Conservation (phyloP, 2,888 invertebrate species). For the Caenorhabditis drosophilae region DNA sequence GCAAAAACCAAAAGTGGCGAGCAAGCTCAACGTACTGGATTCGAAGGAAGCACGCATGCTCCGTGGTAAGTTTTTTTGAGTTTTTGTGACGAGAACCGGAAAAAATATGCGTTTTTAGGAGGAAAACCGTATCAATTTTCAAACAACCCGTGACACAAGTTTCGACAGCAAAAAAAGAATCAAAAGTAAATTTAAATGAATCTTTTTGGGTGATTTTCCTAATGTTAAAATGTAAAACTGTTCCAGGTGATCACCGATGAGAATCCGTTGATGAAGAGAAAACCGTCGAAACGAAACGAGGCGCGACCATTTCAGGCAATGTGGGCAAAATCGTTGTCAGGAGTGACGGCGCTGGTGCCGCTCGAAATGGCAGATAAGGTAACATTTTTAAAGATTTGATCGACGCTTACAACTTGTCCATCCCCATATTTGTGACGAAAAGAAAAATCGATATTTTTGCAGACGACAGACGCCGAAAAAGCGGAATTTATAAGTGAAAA, state of each 20-base stretch:
- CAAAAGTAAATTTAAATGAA: conserved; percentile 7
- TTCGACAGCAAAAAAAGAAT: conserved; percentile 12
- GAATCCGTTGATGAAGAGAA: conserved; percentile 6
- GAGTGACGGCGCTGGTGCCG: conserved; percentile 59
- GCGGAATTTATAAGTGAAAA: conserved; percentile 15
- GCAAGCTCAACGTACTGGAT: conserved; percentile 28
- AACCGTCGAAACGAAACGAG: conserved; percentile 14
- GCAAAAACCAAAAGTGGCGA: conserved; percentile 28
- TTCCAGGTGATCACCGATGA: conserved; percentile 23
- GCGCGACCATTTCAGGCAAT: conserved; percentile 51
- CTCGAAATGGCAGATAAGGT: conserved; percentile 45
- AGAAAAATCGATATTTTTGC: conserved; percentile 2
- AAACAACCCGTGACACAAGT: conserved; percentile 25
- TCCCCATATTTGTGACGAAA: background rate
- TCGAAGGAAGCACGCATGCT: conserved; percentile 86
- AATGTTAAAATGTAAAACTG: conserved; percentile 5
- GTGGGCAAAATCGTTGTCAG: conserved; percentile 65
- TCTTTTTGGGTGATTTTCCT: no score
- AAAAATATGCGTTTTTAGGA: no score
- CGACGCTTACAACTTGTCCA: no score
- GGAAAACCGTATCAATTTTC: conserved; percentile 13
- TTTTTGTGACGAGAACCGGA: no score
- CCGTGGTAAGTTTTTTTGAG: conserved; percentile 73
- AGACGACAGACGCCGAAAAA: conserved; percentile 7
- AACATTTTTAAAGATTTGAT: background rate